Percentiles rank a stretch among this genome's conserved stretches.
Conservation (phyloP, 2,888 invertebrate genomes). For the Temnothorax ravouxi region DNA sequence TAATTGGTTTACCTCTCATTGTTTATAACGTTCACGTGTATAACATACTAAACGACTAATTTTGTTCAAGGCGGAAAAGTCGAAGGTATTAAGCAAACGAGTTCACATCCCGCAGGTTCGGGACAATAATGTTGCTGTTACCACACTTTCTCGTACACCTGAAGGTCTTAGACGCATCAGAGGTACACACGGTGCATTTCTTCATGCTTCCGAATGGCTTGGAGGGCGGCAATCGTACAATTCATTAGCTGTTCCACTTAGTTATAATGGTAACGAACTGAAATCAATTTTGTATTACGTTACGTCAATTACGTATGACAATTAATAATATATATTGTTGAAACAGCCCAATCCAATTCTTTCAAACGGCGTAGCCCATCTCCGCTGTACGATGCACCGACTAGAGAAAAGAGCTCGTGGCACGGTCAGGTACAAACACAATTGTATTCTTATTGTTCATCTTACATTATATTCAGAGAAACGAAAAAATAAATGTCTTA, state of each 20-base stretch:
- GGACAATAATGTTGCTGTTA: slow-evolving; percentile 70
- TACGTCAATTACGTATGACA: slow-evolving; percentile 3
- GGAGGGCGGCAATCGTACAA: slow-evolving; percentile 72
- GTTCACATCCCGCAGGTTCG: slow-evolving; percentile 78
- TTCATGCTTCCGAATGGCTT: slow-evolving; percentile 78
- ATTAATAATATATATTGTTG: slow-evolving; percentile 36
- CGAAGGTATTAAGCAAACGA: slow-evolving; percentile 78
- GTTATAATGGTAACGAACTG: slow-evolving; percentile 75
- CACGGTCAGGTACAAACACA: slow-evolving; percentile 78
- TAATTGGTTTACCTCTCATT: background rate
- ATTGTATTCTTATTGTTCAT: background rate
- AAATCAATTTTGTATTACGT: background rate
- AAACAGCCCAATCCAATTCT: slow-evolving; percentile 68
- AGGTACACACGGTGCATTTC: slow-evolving; percentile 79
- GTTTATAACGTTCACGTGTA: background rate
- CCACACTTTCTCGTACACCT: slow-evolving; percentile 77
- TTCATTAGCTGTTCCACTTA: slow-evolving; percentile 72
- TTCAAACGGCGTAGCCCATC: slow-evolving; percentile 83
- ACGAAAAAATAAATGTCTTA: background rate
- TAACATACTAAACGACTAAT: slow-evolving; percentile 21
- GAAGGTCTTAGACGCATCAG: slow-evolving; percentile 82
- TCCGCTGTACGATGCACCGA: slow-evolving; percentile 79
- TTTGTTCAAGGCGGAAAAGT: slow-evolving; percentile 71
- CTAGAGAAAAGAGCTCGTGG: slow-evolving; percentile 80
- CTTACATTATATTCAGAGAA: background rate